Percentiles rank a stretch among this genome's conserved stretches.
Evolutionary conservation across 2,797 vertebrate genomes (phyloP).

Genomic region (Antennarius maculatus): DNA sequence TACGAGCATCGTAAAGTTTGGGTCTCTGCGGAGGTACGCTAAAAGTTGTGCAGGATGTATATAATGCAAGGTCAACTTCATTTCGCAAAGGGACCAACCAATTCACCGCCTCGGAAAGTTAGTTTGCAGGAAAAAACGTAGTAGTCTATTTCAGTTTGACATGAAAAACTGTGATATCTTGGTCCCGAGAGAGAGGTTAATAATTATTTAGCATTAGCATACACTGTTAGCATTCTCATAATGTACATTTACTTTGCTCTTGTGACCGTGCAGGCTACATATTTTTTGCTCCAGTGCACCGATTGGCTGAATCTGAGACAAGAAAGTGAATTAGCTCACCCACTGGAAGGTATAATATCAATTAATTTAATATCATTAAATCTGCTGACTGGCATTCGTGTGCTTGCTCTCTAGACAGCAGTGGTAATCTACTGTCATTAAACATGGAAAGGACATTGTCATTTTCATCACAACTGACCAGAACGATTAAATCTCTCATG

Average conservation of each 20-base stretch:
- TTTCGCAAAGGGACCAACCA: background rate
- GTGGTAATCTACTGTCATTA: conserved; percentile 34
- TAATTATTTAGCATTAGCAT: conserved; percentile 18
- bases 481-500: conserved; percentile 12
- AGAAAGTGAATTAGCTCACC: conserved; percentile 22
- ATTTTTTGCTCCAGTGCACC: background rate
- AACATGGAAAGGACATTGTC: conserved; percentile 21
- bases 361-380: background rate
- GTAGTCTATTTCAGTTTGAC: too few relatives aligned
- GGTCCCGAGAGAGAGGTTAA: background rate
- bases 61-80: background rate
- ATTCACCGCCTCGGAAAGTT: background rate
- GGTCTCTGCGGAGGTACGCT: conserved; percentile 4
- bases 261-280: background rate
- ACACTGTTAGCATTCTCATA: conserved; percentile 10
- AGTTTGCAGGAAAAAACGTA: background rate
- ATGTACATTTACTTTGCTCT: conserved; percentile 10
- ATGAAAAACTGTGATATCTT: too few relatives aligned
- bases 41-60: background rate
- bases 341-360: conserved; percentile 32
- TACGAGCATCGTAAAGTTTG: background rate
- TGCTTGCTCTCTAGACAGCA: conserved; percentile 25
- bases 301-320: conserved; percentile 13
- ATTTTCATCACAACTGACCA: conserved; percentile 21
- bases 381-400: conserved; percentile 11